Percentiles rank a stretch among this genome's conserved stretches.
Evolutionary conservation across 2,113 vertebrate genomes (phyloP).

Genomic region (Chaetodon auriga): DNA sequence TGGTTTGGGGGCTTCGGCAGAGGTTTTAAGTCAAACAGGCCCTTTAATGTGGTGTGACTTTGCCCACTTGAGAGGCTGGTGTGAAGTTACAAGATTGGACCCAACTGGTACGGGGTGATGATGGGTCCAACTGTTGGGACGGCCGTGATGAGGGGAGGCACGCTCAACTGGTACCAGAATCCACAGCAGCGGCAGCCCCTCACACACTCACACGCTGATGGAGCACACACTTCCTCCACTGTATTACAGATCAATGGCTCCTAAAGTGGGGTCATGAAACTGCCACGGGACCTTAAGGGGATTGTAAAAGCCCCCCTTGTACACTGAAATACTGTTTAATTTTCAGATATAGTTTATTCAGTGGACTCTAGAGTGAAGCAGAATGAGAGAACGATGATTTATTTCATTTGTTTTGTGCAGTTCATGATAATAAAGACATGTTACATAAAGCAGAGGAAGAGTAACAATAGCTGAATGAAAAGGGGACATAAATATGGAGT

Average conservation of each 20-base stretch:
- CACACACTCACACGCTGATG: slow-evolving; percentile 40
- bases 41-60: slow-evolving; percentile 83
- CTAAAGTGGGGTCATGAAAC: slow-evolving; percentile 32
- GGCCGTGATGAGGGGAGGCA: slow-evolving; percentile 53
- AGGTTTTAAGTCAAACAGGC: slow-evolving; percentile 66
- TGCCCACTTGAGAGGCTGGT: slow-evolving; percentile 82
- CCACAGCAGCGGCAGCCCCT: slow-evolving; percentile 24
- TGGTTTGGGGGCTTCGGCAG: slow-evolving; percentile 61
- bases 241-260: slow-evolving; percentile 42
- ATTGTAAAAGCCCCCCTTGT: not conserved
- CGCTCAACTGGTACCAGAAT: slow-evolving; percentile 60
- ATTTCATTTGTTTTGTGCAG: not conserved
- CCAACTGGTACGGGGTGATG: slow-evolving; percentile 68
- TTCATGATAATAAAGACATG: not conserved
- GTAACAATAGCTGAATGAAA: not conserved
- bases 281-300: slow-evolving; percentile 1
- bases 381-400: not conserved
- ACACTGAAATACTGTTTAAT: slow-evolving; percentile 7
- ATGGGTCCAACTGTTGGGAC: slow-evolving; percentile 63
- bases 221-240: slow-evolving; percentile 48
- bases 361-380: not conserved
- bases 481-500: not conserved
- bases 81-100: slow-evolving; percentile 81
- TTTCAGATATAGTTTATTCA: not conserved
- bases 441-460: not conserved